Percentiles rank a stretch among this genome's conserved stretches.
Conservation (phyloP, 2,888 invertebrate genomes). For the Hipparchia semele region DNA sequence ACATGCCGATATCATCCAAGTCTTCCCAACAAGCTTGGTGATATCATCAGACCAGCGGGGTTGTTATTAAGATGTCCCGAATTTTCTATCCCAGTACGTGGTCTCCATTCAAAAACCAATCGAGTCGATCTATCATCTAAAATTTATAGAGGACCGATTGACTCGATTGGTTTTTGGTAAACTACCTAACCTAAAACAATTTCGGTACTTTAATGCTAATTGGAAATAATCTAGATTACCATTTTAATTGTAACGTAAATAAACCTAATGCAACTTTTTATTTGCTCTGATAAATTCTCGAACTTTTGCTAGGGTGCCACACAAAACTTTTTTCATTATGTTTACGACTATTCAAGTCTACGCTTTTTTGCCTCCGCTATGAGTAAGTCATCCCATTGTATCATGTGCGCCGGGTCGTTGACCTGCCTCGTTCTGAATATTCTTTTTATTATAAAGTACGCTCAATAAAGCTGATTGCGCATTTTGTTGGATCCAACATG, state of each 20-base stretch:
- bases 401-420: constrained; percentile 25
- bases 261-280: not conserved
- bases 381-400: constrained; percentile 20
- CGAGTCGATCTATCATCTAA: too few relatives aligned
- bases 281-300: not conserved
- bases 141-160: too few relatives aligned
- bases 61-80: too few relatives aligned
- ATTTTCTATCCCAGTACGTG: too few relatives aligned
- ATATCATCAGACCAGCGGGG: too few relatives aligned
- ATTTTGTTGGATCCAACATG: not conserved
- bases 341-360: constrained; percentile 10
- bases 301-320: not conserved
- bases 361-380: constrained; percentile 17
- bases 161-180: too few relatives aligned
- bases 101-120: too few relatives aligned
- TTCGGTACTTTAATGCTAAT: too few relatives aligned
- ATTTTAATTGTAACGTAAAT: not conserved
- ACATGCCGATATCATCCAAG: too few relatives aligned
- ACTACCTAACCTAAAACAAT: too few relatives aligned
- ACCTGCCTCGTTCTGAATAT: constrained; percentile 20
- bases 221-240: not conserved
- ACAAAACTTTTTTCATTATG: constrained; percentile 16
- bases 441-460: constrained; percentile 19
- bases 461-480: not conserved
- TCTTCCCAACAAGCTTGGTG: too few relatives aligned